Evolutionary conservation across 2,888 invertebrate species (phyloP), one percentile per base, ranked within the genome.

Genomic region (Dasysyrphus albostriatus): DNA sequence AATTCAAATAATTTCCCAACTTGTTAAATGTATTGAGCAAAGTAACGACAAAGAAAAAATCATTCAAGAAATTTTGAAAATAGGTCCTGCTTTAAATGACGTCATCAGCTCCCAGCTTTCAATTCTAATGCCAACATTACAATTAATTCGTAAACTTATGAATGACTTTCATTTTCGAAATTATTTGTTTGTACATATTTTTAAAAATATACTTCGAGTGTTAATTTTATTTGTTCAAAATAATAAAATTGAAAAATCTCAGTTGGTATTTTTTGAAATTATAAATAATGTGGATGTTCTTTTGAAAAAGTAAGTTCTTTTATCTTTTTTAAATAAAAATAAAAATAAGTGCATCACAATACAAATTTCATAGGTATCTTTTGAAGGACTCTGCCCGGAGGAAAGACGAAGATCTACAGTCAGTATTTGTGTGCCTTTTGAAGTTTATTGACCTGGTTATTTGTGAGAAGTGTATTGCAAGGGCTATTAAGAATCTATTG

Each of bases 171-270:
- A 79, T 16, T 87, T 87, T 37, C 83, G 72, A 8, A 63, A 34
- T 34, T 56, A 83, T n/a, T 54, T 67, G 2, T 87, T 83, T 29
- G 12, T 72, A 47, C 16, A 72, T n/a, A 87, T 87, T 47, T 74
- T 87, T 16, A 78, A 79, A 78, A 87, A 83, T 37, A 75, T 83
- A 6, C 6, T 87, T 14, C 83, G 87, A n/a, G 61, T 63, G 0
- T 29, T 83, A 59, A 65, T 75, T 14, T 72, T 87, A 12, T 54
- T 61, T 24, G 59, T 83, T 29, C 78, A 56, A 47, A 67, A 70
- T 24, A 75, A 79, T 14, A 51, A 54, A 54, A 49, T 83, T 24
- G 54, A 72, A 42, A 39, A 47, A 5, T 75, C 12, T 14, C 83
- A 83, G 8, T 54, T 83, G 34, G 83, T 79, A 2, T 75, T 87